Conservation (phyloP, 2,888 invertebrate genomes). For the Himalopsyche japonica region DNA sequence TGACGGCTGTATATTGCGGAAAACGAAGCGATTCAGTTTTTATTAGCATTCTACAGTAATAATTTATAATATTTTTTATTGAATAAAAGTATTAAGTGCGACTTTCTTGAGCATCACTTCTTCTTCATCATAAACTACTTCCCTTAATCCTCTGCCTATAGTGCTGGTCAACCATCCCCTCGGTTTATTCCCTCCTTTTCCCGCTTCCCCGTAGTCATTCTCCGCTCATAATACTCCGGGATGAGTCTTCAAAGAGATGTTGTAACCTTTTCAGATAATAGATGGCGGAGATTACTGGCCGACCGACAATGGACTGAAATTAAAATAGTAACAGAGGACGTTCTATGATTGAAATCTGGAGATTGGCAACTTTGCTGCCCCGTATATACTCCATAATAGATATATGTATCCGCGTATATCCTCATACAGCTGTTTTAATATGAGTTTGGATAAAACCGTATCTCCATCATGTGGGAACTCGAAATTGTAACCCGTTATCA, state of each 20-base stretch:
- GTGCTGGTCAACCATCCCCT: not conserved
- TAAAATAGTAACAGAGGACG: slow-evolving; percentile 35
- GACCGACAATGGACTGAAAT: slow-evolving; percentile 37
- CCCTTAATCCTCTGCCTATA: not conserved
- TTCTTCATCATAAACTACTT: not conserved
- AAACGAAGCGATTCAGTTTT: too few relatives aligned
- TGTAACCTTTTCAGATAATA: slow-evolving; percentile 39
- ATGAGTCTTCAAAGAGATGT: slow-evolving; percentile 39
- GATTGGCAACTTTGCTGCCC: slow-evolving; percentile 12
- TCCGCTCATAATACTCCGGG: slow-evolving; percentile 10
- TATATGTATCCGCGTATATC: not conserved
- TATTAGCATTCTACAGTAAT: too few relatives aligned
- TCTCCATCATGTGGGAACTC: too few relatives aligned
- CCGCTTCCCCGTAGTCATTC: not conserved
- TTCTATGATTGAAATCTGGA: slow-evolving; percentile 37
- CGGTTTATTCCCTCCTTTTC: not conserved
- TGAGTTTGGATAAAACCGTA: too few relatives aligned
- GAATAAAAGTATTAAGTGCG: too few relatives aligned
- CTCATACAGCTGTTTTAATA: not conserved
- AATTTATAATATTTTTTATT: too few relatives aligned
- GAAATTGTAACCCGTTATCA: too few relatives aligned
- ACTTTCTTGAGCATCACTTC: not conserved
- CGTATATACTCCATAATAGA: not conserved
- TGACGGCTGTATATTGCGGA: too few relatives aligned
- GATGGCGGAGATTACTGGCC: slow-evolving; percentile 37